phyloP scores from a whole-genome alignment of 2,888 invertebrate genomes.

The Stictocephala bisonia region DNA sequence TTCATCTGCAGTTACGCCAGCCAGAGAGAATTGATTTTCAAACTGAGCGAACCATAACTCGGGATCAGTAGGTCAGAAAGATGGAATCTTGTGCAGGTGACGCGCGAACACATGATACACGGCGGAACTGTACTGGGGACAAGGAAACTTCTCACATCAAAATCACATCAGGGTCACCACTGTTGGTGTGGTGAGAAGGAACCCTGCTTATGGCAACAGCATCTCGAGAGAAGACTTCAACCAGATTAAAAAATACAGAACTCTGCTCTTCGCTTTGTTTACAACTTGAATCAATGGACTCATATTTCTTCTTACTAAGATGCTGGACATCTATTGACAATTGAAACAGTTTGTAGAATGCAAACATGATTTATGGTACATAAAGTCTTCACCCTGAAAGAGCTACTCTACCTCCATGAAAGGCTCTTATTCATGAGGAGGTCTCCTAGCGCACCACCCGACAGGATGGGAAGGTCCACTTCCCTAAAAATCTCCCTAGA shows the following conservation, averaged over 20 bases:
- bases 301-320: background rate
- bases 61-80: too few relatives aligned
- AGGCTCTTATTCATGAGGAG: background rate
- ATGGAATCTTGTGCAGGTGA: too few relatives aligned
- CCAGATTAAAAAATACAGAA: slow-evolving; percentile 5
- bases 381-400: background rate
- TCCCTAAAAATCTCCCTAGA: background rate
- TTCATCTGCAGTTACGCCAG: too few relatives aligned
- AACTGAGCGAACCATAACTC: too few relatives aligned
- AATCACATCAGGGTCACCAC: too few relatives aligned
- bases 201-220: slow-evolving; percentile 9
- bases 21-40: too few relatives aligned
- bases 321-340: background rate
- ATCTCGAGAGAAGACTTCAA: background rate
- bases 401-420: background rate
- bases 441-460: slow-evolving; percentile 1
- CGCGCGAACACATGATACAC: too few relatives aligned
- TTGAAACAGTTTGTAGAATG: slow-evolving; percentile 1
- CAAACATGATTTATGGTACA: background rate
- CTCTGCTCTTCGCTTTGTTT: background rate
- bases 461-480: slow-evolving; percentile 5
- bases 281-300: background rate
- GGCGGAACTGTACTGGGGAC: too few relatives aligned
- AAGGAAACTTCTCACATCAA: too few relatives aligned
- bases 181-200: too few relatives aligned